Conservation (phyloP, 2,797 vertebrate genomes). For the Botia kubotai region DNA sequence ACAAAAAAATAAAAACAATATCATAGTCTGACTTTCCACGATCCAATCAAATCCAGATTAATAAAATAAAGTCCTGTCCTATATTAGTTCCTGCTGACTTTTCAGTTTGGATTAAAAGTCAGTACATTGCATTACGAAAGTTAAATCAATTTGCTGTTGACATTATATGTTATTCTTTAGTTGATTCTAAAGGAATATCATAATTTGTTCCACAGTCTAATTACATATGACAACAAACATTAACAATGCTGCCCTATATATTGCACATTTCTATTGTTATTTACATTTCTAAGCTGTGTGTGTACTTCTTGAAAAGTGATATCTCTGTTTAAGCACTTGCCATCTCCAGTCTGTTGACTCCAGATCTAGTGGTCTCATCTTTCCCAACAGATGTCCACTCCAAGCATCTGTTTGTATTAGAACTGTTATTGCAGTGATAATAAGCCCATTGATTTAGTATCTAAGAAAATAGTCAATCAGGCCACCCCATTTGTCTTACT, state of each 20-base stretch:
- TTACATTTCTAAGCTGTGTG: constrained; percentile 8
- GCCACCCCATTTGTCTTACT: constrained; percentile 91
- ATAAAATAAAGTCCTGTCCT: not conserved
- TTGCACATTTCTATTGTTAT: too few species aligned
- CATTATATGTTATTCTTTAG: not conserved
- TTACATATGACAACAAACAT: not conserved
- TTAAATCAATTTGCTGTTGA: not conserved
- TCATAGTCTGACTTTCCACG: not conserved
- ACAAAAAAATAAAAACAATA: too few species aligned
- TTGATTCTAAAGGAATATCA: not conserved
- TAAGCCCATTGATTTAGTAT: constrained; percentile 92
- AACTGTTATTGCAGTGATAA: constrained; percentile 92
- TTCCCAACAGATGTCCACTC: constrained; percentile 84
- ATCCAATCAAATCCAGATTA: not conserved
- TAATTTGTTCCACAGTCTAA: not conserved
- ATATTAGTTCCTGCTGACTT: not conserved
- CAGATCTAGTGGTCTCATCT: constrained; percentile 81
- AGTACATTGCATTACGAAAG: not conserved
- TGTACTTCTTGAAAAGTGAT: constrained; percentile 77
- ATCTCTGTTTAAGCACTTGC: constrained; percentile 71
- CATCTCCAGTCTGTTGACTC: constrained; percentile 80
- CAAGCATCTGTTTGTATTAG: constrained; percentile 93
- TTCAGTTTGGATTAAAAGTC: not conserved
- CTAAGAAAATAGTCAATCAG: constrained; percentile 91
- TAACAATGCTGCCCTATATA: not conserved